Base-by-base conservation (phyloP, 2,797 vertebrate genomes). In the Coendou prehensilis region DNA sequence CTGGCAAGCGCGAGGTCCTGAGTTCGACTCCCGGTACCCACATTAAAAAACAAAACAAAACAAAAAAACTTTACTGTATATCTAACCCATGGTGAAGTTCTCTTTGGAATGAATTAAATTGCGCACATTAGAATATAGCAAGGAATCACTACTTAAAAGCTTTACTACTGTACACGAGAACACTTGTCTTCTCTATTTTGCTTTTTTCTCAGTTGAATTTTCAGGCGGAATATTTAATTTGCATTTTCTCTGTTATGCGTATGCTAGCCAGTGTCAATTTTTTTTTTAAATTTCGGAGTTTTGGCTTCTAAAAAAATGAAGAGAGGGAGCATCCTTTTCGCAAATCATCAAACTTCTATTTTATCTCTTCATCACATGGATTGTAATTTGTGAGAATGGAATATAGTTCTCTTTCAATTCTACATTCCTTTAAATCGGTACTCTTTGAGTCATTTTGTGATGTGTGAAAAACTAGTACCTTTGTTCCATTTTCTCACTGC, bases 111-210 rank as follows among this genome's bases (percentile, higher is more conserved):
- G 56, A 45, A 45, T 14, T 37, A 33, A 59, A 8, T 13, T 47
- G 22, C 9, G 26, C 30, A 26, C 9, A 6, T 7, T 11, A 33
- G 59, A 23, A 47, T 9, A 50, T 30, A 17, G 56, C 1, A 57
- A 3, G 11, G 88, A 64, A 64, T 2, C 0, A 6, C 15, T n/a
- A n/a, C 33, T n/a, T n/a, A 67, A n/a, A 7, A 15, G n/a, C 64
- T n/a, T n/a, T 7, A n/a, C 7, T 47, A 5, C 1, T 23, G 22
- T 57, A 20, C 15, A 8, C 10, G 0, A 0, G 37, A 75, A 14
- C 3, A 0, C 6, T 5, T 20, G 52, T 22, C 69, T 76, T 78
- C 52, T 50, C 22, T 10, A 2, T 50, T 8, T 26, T 11, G 1
- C 37, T 13, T 23, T 50, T 9, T 37, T 50, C 22, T 73, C 37